Evolutionary conservation across 2,888 invertebrate species (phyloP).

Genomic region (Biston stratarius): DNA sequence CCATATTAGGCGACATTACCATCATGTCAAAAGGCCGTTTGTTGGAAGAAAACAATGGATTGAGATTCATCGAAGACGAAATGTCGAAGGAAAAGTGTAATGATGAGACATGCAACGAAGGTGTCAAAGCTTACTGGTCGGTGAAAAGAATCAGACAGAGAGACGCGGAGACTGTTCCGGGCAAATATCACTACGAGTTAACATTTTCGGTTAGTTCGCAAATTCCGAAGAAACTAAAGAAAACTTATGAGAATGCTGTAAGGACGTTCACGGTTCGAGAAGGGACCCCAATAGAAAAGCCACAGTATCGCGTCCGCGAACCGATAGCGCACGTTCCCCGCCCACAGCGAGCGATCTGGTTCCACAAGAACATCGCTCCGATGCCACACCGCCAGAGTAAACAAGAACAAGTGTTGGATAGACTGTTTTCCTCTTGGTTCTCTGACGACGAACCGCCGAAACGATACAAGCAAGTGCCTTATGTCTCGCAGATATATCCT

Average conservation of each 20-base stretch:
- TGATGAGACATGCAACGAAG: conserved; percentile 80
- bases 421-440: conserved; percentile 76
- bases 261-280: conserved; percentile 89
- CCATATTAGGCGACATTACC: conserved; percentile 88
- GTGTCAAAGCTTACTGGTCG: conserved; percentile 89
- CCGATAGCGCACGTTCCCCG: conserved; percentile 51
- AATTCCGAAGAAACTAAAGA: conserved; percentile 76
- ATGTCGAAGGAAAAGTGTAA: conserved; percentile 64
- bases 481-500: conserved; percentile 52
- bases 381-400: conserved; percentile 55
- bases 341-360: conserved; percentile 72
- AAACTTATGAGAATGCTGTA: conserved; percentile 83
- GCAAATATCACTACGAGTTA: conserved; percentile 87
- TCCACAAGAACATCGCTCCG: conserved; percentile 73
- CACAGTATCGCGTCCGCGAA: conserved; percentile 49
- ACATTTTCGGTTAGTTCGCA: conserved; percentile 88
- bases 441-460: conserved; percentile 65
- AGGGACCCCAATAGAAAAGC: conserved; percentile 60
- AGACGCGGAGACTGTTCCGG: conserved; percentile 76
- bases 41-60: conserved; percentile 81
- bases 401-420: conserved; percentile 67
- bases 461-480: conserved; percentile 56
- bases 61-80: conserved; percentile 85
- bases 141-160: conserved; percentile 89
- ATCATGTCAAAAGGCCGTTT: conserved; percentile 88